phyloP scores from a whole-genome alignment of 2,113 vertebrate genomes.

The Electrona antarctica region DNA sequence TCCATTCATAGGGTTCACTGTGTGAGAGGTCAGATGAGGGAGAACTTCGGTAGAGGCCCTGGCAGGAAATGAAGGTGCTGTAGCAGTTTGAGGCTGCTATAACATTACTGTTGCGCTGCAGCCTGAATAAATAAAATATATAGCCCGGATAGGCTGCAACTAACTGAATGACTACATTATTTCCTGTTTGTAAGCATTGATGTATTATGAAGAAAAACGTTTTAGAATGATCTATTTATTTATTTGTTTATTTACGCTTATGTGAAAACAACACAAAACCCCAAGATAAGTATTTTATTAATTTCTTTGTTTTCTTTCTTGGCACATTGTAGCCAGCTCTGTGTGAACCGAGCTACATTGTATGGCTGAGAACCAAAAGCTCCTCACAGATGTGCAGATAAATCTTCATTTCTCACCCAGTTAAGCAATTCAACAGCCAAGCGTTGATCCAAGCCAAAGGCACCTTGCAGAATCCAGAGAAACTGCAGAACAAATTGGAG shows the following conservation, averaged over 20 bases:
- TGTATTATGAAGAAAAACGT: background rate
- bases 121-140: constrained; percentile 55
- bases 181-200: background rate
- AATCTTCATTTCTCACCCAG: constrained; percentile 76
- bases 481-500: constrained; percentile 78
- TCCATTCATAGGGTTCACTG: constrained; percentile 79
- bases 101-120: constrained; percentile 35
- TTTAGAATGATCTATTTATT: background rate
- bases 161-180: background rate
- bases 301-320: constrained; percentile 9
- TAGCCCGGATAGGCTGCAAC: constrained; percentile 17
- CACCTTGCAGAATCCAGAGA: constrained; percentile 64
- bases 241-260: background rate
- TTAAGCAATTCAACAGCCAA: constrained; percentile 57
- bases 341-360: constrained; percentile 28
- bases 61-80: constrained; percentile 78
- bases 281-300: background rate
- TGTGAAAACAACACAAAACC: constrained; percentile 3
- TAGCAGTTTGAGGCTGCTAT: constrained; percentile 46
- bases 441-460: constrained; percentile 53
- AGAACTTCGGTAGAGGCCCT: constrained; percentile 49
- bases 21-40: constrained; percentile 77
- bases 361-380: constrained; percentile 31
- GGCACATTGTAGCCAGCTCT: background rate
- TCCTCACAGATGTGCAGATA: constrained; percentile 73